Evolutionary conservation across 2,797 vertebrate genomes (phyloP).

Genomic region (Lagodon rhomboides): DNA sequence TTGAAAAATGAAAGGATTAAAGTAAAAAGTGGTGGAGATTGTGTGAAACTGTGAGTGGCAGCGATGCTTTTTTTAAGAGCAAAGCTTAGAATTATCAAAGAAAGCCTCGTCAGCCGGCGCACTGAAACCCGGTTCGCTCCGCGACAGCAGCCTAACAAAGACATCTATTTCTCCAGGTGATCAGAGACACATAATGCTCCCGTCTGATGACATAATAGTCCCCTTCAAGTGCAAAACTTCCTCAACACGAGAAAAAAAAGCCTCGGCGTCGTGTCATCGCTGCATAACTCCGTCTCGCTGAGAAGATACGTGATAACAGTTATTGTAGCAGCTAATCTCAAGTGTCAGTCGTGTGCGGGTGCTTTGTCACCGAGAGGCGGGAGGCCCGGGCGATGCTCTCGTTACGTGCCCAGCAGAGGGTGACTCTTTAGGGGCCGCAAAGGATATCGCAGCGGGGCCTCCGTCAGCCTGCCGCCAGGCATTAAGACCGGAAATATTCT

Average conservation of each 20-base stretch:
- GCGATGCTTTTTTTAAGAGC: constrained; percentile 16
- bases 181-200: constrained; percentile 10
- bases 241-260: background rate
- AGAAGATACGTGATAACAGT: constrained; percentile 42
- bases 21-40: background rate
- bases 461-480: constrained; percentile 50
- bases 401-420: constrained; percentile 64
- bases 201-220: background rate
- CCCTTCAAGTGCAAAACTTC: constrained; percentile 3
- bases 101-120: background rate
- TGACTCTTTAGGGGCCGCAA: constrained; percentile 50
- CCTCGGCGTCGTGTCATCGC: background rate
- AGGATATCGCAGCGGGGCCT: constrained; percentile 41
- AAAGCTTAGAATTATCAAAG: constrained; percentile 23
- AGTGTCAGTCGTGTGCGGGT: constrained; percentile 40
- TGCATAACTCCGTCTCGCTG: background rate
- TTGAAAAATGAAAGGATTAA: constrained; percentile 31
- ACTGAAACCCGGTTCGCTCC: background rate
- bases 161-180: background rate
- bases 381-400: constrained; percentile 33
- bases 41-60: constrained; percentile 14
- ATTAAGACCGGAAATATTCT: constrained; percentile 27
- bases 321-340: constrained; percentile 49
- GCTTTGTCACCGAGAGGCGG: constrained; percentile 31
- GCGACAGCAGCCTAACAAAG: constrained; percentile 23